These are phyloP conservation scores for Parazoanthus atlanticus DNA, from an alignment of 92 coral and sea anemone genomes.

Conservation along the genomic window DNA sequence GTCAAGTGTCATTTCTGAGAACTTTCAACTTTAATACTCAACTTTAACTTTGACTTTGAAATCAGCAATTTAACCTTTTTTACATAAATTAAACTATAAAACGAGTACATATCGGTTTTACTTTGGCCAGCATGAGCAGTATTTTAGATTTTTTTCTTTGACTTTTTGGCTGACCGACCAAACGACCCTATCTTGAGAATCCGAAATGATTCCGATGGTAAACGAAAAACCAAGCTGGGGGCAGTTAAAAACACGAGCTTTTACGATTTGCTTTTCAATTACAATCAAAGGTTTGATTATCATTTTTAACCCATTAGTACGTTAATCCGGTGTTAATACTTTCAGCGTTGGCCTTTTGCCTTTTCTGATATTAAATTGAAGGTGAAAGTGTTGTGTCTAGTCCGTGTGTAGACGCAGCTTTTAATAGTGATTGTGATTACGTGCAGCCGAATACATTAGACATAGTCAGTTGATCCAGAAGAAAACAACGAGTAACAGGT, in stretches of 20 bases:
- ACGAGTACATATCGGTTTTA: too few relatives aligned
- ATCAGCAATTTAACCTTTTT: too few relatives aligned
- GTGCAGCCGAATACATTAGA: conserved; percentile 8
- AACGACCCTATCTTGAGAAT: neutral
- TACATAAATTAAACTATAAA: too few relatives aligned
- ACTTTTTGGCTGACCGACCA: neutral
- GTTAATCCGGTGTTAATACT: conserved; percentile 9
- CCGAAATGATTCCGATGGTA: neutral
- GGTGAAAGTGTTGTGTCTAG: neutral
- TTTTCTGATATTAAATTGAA: conserved; percentile 12
- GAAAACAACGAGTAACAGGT: conserved; percentile 17
- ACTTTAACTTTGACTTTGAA: too few relatives aligned
- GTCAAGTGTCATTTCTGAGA: too few relatives aligned
- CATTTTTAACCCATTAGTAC: conserved; percentile 4
- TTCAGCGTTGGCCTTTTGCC: neutral
- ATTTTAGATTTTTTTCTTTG: too few relatives aligned
- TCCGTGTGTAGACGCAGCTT: neutral
- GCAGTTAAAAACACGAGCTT: neutral
- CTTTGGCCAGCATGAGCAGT: too few relatives aligned
- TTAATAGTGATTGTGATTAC: neutral
- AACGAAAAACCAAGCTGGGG: neutral
- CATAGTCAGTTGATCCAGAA: conserved; percentile 8
- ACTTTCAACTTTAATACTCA: too few relatives aligned
- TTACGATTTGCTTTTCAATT: neutral
- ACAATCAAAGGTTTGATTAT: neutral